phyloP scores from a whole-genome alignment of 2,797 vertebrate species.

The Carapus acus region DNA sequence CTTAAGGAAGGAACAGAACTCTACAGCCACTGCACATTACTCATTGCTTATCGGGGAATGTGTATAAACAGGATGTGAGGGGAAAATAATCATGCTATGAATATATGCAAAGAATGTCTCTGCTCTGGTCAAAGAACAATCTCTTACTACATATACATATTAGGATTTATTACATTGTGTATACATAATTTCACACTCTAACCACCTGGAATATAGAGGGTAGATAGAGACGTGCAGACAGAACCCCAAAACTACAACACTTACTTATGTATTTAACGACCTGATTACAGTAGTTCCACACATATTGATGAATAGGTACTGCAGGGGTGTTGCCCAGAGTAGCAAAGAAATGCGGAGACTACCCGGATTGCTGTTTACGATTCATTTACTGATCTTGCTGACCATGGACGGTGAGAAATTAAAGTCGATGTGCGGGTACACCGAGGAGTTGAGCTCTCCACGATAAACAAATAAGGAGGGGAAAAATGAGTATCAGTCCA shows the following conservation, averaged over 20 bases:
- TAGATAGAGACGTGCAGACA: no score
- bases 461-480: conserved; percentile 11
- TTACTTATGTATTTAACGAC: conserved; percentile 22
- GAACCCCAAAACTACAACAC: conserved; percentile 1
- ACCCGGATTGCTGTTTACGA: not conserved
- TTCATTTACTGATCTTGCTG: conserved; percentile 17
- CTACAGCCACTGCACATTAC: no score
- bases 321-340: conserved; percentile 1
- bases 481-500: conserved; percentile 9
- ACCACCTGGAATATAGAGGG: no score
- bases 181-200: no score
- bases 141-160: no score
- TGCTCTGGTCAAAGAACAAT: no score
- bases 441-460: conserved; percentile 13
- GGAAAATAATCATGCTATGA: no score
- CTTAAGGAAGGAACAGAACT: no score
- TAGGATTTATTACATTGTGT: no score
- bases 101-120: no score
- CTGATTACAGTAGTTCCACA: conserved; percentile 14
- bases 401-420: conserved; percentile 7
- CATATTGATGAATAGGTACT: conserved; percentile 10
- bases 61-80: no score
- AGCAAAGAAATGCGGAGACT: conserved; percentile 3
- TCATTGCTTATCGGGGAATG: no score
- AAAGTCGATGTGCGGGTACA: conserved; percentile 5